Base-by-base conservation (phyloP, 1,140 invertebrate species). In the Bacillus rossius region DNA sequence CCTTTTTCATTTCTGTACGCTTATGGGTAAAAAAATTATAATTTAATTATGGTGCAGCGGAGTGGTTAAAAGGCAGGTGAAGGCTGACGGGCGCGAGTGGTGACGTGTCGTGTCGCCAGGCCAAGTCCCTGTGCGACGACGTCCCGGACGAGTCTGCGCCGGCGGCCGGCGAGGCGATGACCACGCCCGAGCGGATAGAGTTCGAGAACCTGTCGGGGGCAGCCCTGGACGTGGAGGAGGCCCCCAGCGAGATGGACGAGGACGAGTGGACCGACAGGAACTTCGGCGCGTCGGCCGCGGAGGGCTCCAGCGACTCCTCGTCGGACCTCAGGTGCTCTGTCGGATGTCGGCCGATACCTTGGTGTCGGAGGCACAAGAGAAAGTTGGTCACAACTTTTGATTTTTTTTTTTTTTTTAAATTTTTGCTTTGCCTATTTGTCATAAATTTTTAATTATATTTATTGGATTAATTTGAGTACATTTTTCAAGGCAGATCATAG, bases 221-320 rank as follows among this genome's bases (percentile, higher is more conserved):
- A 65, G 80, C 72, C 78, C 76, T 84, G n/a, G 79, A 86, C 62
- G 78, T 84, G 47, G 87, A 89, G 57, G 87, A 88, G 65, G 78
- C 84, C 1, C 81, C 87, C 13, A 82, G 84, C 65, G 88, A 91
- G 74, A 91, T 93, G 71, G 91, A 94, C 68, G 92, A 95, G 71
- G 92, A 94, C 67, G 92, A 94, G 73, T 94, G 90, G 91, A 94
- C 91, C 1, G 91, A 94, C 64, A 81, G 89, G 54, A 96, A 94
- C 76, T 93, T 93, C 72, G 86, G 91, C 61, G 85, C 87, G 48
- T 87, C 85, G 8, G 77, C 83, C 38, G 84, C 82, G 38, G 84
- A 86, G 72, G 81, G 80, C 0, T 88, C 86, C 1, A 85, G 84
- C 20, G 86, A 88, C 64, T 89, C 90, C 55, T 83, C 67, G 55